phyloP scores from a whole-genome alignment of 2,113 vertebrate genomes.

The Phalacrocorax brasilianus region DNA sequence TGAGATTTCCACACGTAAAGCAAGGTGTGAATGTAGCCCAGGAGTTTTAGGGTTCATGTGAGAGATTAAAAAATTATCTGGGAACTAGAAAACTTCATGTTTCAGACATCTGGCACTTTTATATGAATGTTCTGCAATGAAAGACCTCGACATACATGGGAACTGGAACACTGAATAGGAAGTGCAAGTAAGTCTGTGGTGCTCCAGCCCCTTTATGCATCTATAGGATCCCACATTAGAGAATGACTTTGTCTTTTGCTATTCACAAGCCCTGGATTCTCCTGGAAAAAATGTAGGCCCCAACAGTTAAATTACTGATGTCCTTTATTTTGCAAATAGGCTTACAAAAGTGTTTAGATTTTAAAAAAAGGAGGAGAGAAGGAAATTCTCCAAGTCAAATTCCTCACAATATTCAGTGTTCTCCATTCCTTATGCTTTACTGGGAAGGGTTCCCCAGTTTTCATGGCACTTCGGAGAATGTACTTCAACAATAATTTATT shows the following conservation, averaged over 20 bases:
- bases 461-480: background rate
- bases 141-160: background rate
- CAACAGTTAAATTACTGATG: background rate
- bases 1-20: background rate
- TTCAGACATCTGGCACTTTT: background rate
- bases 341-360: background rate
- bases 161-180: background rate
- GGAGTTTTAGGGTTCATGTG: background rate
- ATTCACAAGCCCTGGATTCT: background rate
- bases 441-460: background rate
- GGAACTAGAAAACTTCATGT: background rate
- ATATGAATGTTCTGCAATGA: background rate
- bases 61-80: background rate
- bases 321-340: background rate
- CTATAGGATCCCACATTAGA: background rate
- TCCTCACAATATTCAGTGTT: background rate
- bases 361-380: background rate
- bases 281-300: background rate
- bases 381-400: background rate
- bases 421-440: background rate
- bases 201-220: background rate
- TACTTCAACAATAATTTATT: background rate
- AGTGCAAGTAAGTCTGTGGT: background rate
- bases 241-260: background rate
- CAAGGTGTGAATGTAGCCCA: background rate